These are phyloP conservation scores for Xestobium rufovillosum DNA, from an alignment of 2,888 invertebrate species.

Conservation along the genomic window DNA sequence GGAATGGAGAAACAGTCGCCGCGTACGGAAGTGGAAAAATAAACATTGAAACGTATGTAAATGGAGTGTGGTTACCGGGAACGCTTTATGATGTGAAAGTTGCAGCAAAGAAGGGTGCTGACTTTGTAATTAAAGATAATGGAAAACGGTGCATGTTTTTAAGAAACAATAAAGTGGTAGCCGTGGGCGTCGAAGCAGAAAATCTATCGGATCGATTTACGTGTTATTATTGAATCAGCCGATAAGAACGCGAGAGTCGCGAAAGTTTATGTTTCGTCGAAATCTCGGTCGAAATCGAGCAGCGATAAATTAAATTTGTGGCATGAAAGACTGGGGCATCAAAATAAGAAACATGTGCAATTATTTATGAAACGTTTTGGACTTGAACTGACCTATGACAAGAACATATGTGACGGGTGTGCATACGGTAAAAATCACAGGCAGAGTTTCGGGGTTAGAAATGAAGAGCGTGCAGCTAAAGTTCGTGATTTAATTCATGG, in stretches of 20 bases:
- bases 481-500: slow-evolving; percentile 13
- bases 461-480: slow-evolving; percentile 8
- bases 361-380: slow-evolving; percentile 14
- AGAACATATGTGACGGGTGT: slow-evolving; percentile 22
- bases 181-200: slow-evolving; percentile 10
- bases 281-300: too few relatives aligned
- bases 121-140: slow-evolving; percentile 11
- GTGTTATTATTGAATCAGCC: too few relatives aligned
- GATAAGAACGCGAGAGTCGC: too few relatives aligned
- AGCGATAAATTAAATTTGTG: slow-evolving; percentile 16
- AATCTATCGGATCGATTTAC: slow-evolving; percentile 9
- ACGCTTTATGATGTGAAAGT: slow-evolving; percentile 12
- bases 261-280: too few relatives aligned
- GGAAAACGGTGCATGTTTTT: slow-evolving; percentile 11
- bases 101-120: slow-evolving; percentile 11
- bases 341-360: too few relatives aligned
- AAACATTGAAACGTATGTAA: slow-evolving; percentile 15
- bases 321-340: slow-evolving; percentile 21
- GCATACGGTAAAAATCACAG: slow-evolving; percentile 22
- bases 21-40: slow-evolving; percentile 13
- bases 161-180: slow-evolving; percentile 9
- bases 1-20: slow-evolving; percentile 7
- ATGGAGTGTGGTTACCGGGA: slow-evolving; percentile 14
- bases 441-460: slow-evolving; percentile 15
- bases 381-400: slow-evolving; percentile 14